Evolutionary conservation across 2,797 vertebrate genomes (phyloP).

Genomic region (Choloepus didactylus): DNA sequence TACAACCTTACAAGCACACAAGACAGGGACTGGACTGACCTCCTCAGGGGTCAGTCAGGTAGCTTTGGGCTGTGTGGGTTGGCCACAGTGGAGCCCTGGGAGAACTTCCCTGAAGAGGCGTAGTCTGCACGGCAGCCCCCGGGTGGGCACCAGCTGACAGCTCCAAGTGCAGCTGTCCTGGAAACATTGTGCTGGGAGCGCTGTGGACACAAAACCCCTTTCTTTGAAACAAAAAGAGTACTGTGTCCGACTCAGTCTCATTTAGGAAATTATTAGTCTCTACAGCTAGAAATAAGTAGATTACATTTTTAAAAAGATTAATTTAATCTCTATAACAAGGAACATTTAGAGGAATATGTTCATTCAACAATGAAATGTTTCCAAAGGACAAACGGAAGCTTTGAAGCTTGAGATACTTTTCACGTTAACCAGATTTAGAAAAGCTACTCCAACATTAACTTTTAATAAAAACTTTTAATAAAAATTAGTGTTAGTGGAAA

Average conservation of each 20-base stretch:
- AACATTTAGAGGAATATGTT: conserved; percentile 38
- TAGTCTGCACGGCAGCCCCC: background rate
- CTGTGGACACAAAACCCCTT: background rate
- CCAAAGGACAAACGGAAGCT: conserved; percentile 25
- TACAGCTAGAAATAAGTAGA: conserved; percentile 69
- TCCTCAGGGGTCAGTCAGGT: background rate
- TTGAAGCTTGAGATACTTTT: conserved; percentile 32
- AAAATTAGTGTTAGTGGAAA: background rate
- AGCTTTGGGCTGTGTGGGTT: rapidly evolving
- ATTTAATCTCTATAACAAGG: conserved; percentile 75
- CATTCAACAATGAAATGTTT: conserved; percentile 46
- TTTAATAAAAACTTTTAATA: too few relatives aligned
- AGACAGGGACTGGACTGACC: background rate
- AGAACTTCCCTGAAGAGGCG: too few relatives aligned
- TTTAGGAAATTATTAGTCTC: conserved; percentile 58
- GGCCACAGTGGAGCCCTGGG: background rate
- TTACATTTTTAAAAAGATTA: conserved; percentile 79
- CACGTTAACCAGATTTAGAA: conserved; percentile 61
- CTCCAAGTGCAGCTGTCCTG: background rate
- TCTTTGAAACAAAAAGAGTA: conserved; percentile 42
- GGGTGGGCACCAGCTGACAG: rapidly evolving
- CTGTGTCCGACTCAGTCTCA: background rate
- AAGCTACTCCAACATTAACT: background rate
- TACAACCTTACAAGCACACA: background rate
- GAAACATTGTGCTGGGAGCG: background rate